These are phyloP conservation scores for Petrocephalus zakoni DNA, from an alignment of 2,113 vertebrate genomes.

Conservation along the genomic window DNA sequence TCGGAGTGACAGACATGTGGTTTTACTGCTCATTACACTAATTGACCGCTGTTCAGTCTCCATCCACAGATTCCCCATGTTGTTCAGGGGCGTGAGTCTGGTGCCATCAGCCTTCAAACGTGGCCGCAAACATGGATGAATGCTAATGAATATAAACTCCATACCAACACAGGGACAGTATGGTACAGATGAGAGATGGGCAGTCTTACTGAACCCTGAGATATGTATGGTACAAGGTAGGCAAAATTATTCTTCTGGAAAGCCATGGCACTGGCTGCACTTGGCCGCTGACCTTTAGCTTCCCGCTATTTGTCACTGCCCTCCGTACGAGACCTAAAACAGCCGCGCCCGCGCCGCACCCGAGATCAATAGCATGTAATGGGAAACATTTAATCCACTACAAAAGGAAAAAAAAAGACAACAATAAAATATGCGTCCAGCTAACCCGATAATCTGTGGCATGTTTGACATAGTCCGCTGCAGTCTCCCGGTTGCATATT, in stretches of 20 bases:
- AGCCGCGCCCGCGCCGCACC: not conserved
- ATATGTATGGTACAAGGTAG: not conserved
- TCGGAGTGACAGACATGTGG: constrained; percentile 29
- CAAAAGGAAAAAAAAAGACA: constrained; percentile 6
- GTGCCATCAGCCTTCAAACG: not conserved
- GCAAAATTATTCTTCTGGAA: not conserved
- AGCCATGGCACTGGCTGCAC: not conserved
- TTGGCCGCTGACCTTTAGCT: not conserved
- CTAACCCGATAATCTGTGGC: constrained; percentile 22
- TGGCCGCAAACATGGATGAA: not conserved
- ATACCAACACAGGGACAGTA: not conserved
- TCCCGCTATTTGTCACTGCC: not conserved
- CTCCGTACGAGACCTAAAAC: not conserved
- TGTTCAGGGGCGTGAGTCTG: not conserved
- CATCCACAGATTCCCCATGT: not conserved
- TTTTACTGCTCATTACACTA: constrained; percentile 53
- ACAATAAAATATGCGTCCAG: constrained; percentile 26
- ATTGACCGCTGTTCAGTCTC: constrained; percentile 50
- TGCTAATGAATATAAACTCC: not conserved
- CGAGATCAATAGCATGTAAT: constrained; percentile 24
- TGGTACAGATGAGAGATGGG: not conserved
- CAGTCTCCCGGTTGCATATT: constrained; percentile 59
- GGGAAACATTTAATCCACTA: constrained; percentile 20
- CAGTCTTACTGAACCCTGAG: not conserved
- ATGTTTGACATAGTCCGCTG: constrained; percentile 36